A percentile compares a stretch with the other conserved stretches of the same genome.
These are phyloP conservation scores for Sylvicola cinctus DNA, from an alignment of 2,888 invertebrate species.

Conservation along the genomic window DNA sequence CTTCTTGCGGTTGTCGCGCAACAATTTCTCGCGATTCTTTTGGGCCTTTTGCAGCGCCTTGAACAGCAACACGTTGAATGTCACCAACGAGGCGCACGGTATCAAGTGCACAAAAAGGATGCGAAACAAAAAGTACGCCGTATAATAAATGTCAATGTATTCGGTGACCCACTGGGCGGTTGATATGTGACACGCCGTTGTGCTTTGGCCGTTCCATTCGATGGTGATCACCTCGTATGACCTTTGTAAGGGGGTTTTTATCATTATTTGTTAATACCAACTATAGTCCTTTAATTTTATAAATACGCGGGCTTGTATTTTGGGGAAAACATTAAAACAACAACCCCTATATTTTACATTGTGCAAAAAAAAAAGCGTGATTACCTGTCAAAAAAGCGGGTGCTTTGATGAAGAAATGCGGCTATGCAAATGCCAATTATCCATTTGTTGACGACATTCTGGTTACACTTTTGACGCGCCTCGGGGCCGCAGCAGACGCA, in stretches of 20 bases:
- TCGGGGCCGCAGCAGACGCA: slow-evolving; percentile 85
- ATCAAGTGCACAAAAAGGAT: slow-evolving; percentile 80
- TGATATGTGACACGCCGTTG: slow-evolving; percentile 40
- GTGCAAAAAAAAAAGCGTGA: slow-evolving; percentile 1
- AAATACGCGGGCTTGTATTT: too few species aligned
- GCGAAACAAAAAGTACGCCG: slow-evolving; percentile 63
- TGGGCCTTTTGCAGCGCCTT: slow-evolving; percentile 71
- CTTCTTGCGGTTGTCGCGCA: slow-evolving; percentile 55
- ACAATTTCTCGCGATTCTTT: slow-evolving; percentile 50
- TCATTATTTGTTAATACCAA: too few species aligned
- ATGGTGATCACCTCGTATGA: slow-evolving; percentile 36
- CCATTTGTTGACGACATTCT: slow-evolving; percentile 55
- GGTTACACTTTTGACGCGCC: slow-evolving; percentile 58
- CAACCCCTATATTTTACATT: too few species aligned
- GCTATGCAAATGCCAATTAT: slow-evolving; percentile 57
- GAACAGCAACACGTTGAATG: slow-evolving; percentile 73
- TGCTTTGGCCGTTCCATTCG: slow-evolving; percentile 46
- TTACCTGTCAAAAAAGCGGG: slow-evolving; percentile 55
- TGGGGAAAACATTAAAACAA: too few species aligned
- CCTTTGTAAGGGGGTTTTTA: too few species aligned
- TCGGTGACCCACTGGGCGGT: slow-evolving; percentile 50
- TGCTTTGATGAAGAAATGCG: slow-evolving; percentile 64
- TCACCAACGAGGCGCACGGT: slow-evolving; percentile 74
- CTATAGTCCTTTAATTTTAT: too few species aligned
- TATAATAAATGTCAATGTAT: slow-evolving; percentile 57